Percentiles rank a stretch among this genome's conserved stretches.
These are phyloP conservation scores for Leptinotarsa rubiginosa DNA, from an alignment of 2,888 invertebrate genomes.

Conservation along the genomic window DNA sequence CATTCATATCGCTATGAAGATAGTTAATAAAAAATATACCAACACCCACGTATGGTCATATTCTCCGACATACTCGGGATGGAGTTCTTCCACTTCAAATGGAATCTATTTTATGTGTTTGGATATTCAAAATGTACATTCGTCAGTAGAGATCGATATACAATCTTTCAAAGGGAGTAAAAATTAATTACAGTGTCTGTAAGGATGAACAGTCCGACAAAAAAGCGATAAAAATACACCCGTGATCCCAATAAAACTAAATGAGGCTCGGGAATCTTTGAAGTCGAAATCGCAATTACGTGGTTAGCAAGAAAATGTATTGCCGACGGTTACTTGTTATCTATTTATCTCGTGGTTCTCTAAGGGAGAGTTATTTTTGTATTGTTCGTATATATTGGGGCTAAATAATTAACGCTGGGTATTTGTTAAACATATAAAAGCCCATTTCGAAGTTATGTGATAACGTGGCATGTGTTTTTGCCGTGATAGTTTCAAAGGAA, in stretches of 20 bases:
- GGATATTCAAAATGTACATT: no score
- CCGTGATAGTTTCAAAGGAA: no score
- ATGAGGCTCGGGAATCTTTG: constrained; percentile 57
- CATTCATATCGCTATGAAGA: no score
- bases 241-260: constrained; percentile 58
- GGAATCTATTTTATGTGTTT: no score
- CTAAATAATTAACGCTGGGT: neutral
- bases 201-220: neutral
- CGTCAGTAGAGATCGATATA: no score
- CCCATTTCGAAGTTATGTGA: no score
- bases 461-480: no score
- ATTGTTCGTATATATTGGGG: constrained; percentile 37
- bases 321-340: constrained; percentile 57
- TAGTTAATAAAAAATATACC: no score
- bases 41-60: no score
- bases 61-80: no score
- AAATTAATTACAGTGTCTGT: neutral
- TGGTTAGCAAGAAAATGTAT: constrained; percentile 52
- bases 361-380: constrained; percentile 55
- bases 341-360: constrained; percentile 58
- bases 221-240: constrained; percentile 27
- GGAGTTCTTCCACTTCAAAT: no score
- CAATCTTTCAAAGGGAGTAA: neutral
- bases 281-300: constrained; percentile 60
- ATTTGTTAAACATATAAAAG: no score